These are phyloP conservation scores for Opisthograptis luteolata DNA, from an alignment of 2,888 invertebrate genomes.

Conservation along the genomic window DNA sequence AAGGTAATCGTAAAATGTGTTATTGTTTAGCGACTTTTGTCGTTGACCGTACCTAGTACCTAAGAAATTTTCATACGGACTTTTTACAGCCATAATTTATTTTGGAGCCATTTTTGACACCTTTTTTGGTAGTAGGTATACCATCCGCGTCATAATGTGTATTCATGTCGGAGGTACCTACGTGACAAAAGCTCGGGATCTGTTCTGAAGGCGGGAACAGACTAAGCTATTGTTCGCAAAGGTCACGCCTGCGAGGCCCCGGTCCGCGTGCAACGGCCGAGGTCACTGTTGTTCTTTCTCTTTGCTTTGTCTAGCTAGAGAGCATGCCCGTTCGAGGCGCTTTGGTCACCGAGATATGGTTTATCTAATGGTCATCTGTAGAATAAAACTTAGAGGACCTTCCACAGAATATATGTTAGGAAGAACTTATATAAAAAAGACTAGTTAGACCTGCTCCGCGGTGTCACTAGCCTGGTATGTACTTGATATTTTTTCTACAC, in stretches of 20 bases:
- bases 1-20: no score
- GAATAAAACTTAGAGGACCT: no score
- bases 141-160: slow-evolving; percentile 24
- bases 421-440: no score
- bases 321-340: slow-evolving; percentile 27
- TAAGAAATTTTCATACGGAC: no score
- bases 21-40: no score
- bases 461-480: no score
- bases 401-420: no score
- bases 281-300: slow-evolving; percentile 57
- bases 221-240: slow-evolving; percentile 62
- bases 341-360: neutral
- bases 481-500: no score
- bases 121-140: neutral
- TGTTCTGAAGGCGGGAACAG: slow-evolving; percentile 50
- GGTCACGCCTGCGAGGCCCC: slow-evolving; percentile 53
- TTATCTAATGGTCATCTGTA: neutral
- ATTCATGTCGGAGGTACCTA: slow-evolving; percentile 37
- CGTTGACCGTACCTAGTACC: no score
- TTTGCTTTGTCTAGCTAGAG: slow-evolving; percentile 27
- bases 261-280: slow-evolving; percentile 45
- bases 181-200: slow-evolving; percentile 63
- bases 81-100: no score
- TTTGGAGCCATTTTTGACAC: no score
- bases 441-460: no score